phyloP scores from a whole-genome alignment of 2,113 vertebrate genomes.

The Corvus hawaiiensis region DNA sequence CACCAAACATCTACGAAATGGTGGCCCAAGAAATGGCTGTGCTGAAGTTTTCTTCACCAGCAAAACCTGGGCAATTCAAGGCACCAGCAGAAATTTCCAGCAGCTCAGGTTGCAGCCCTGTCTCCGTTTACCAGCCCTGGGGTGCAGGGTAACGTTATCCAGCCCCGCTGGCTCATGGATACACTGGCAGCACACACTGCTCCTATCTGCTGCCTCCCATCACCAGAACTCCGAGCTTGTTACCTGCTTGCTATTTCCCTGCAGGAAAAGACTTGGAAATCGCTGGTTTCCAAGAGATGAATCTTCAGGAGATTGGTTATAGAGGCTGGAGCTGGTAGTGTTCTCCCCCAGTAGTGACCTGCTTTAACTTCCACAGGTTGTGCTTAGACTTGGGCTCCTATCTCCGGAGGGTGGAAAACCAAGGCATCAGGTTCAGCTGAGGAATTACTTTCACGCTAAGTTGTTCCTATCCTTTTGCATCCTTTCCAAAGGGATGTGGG shows the following conservation, averaged over 20 bases:
- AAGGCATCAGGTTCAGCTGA: not conserved
- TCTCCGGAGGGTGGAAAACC: not conserved
- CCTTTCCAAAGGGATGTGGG: not conserved
- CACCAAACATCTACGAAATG: not conserved
- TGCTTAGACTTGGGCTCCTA: rapidly evolving
- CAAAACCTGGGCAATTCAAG: not conserved
- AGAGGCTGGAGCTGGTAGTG: not conserved
- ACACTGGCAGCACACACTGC: not conserved
- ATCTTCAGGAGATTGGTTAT: not conserved
- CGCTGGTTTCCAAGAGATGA: not conserved
- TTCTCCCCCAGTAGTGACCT: not conserved
- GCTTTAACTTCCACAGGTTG: not conserved
- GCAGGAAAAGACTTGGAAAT: not conserved
- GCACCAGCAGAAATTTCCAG: not conserved
- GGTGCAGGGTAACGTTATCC: not conserved
- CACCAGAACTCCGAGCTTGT: not conserved
- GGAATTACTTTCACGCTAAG: not conserved
- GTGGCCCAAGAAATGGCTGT: not conserved
- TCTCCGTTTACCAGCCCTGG: not conserved
- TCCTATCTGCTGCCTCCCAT: rapidly evolving
- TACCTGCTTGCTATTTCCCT: not conserved
- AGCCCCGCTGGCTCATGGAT: rapidly evolving
- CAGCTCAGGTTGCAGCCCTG: not conserved
- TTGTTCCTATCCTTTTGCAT: not conserved
- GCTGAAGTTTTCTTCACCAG: not conserved